Percentiles rank a stretch among this genome's conserved stretches.
Evolutionary conservation across 1,140 invertebrate genomes (phyloP).

Genomic region (Drosophila insularis): DNA sequence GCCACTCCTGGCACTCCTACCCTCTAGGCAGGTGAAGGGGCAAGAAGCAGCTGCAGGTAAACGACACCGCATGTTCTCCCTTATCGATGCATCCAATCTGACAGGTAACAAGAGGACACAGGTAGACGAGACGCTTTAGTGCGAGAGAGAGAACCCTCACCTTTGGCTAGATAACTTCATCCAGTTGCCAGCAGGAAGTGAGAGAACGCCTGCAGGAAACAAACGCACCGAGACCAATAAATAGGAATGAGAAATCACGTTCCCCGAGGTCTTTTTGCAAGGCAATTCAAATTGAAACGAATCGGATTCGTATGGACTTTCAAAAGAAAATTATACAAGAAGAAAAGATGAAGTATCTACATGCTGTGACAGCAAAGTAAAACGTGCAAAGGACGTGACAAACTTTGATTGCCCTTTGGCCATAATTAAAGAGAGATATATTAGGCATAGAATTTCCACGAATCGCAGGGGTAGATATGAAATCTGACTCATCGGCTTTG

Average conservation of each 20-base stretch:
- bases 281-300: constrained; percentile 9
- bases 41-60: constrained; percentile 59
- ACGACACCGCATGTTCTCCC: constrained; percentile 54
- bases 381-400: constrained; percentile 29
- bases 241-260: constrained; percentile 28
- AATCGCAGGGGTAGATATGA: neutral
- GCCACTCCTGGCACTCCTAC: neutral
- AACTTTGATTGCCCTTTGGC: constrained; percentile 41
- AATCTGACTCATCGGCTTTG: neutral
- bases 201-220: constrained; percentile 24
- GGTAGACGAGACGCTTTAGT: neutral
- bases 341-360: neutral
- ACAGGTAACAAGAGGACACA: constrained; percentile 64
- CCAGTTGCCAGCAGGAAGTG: constrained; percentile 65
- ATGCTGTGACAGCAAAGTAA: neutral
- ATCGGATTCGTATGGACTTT: neutral
- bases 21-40: neutral
- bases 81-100: constrained; percentile 69
- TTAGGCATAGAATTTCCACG: neutral
- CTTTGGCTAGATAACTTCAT: constrained; percentile 39
- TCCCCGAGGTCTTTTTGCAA: constrained; percentile 11
- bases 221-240: neutral
- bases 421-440: constrained; percentile 37
- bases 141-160: constrained; percentile 27
- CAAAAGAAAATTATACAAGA: neutral